Base-by-base conservation (phyloP, 2,888 invertebrate genomes). In the Chelonus formosanus region DNA sequence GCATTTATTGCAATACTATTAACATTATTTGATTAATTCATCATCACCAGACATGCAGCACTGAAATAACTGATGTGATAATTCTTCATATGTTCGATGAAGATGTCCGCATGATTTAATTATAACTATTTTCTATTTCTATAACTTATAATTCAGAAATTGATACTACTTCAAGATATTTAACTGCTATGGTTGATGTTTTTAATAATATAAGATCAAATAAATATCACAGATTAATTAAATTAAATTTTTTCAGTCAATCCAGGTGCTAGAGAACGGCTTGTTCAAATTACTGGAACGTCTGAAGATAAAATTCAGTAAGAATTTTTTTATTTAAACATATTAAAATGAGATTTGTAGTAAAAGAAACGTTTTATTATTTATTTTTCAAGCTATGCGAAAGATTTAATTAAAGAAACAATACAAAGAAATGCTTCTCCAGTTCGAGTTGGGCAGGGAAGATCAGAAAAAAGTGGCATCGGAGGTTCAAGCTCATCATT, bases 351-450 rank as follows among this genome's bases (percentile, higher is more conserved):
- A 20, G 20, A 20, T 20, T 20, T 20, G 20, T 20, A 20, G 1
- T 20, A 2, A 20, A 20, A 20, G 20, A 1, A 20, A 20, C 2
- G 20, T 20, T 20, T 20, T 20, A 20, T 44, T 65, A 45, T 32
- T 52, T 7, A 43, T 68, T 53, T 50, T 60, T 44, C 4, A 77
- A 95, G 95, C 80, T 92, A 94, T 84, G 97, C 97, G 50, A 96
- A 96, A 85, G 92, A 94, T 84, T 86, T 97, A 83, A 97, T 97
- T 81, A 96, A 96, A 83, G 96, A 97, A 82, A 97, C 97, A 72
- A 97, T 97, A 79, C 90, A 95, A 73, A 91, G 96, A 80, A 97
- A 97, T 87, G 95, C 96, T 75, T 97, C 96, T 59, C 96, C 96
- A 61, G 93, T 95, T 75, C 89, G 94, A 75, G 86, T 89, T 75